A percentile compares a stretch with the other conserved stretches of the same genome.
Conservation (phyloP, 2,113 vertebrate genomes). For the Trichechus manatus region DNA sequence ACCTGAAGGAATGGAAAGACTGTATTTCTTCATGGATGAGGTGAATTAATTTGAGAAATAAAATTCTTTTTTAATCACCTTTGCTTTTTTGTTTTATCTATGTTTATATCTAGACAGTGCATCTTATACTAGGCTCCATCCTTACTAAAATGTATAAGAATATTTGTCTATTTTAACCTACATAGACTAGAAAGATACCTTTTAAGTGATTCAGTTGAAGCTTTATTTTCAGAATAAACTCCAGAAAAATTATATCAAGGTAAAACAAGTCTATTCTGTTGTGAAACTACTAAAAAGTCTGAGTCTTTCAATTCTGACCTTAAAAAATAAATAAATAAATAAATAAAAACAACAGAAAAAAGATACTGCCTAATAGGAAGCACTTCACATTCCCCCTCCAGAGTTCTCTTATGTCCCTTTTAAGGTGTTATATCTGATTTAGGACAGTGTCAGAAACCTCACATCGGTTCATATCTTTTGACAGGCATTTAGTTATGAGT, state of each 20-base stretch:
- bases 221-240: constrained; percentile 73
- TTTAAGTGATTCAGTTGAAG: constrained; percentile 3
- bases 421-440: constrained; percentile 63
- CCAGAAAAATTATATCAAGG: constrained; percentile 68
- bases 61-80: background rate
- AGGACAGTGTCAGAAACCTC: background rate
- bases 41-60: background rate
- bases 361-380: background rate
- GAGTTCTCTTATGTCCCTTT: constrained; percentile 44
- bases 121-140: background rate
- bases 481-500: background rate
- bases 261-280: constrained; percentile 68
- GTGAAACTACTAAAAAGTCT: constrained; percentile 53
- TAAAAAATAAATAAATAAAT: background rate
- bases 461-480: background rate
- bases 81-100: background rate
- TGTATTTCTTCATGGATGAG: background rate
- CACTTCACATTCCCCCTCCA: background rate
- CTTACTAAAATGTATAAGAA: background rate
- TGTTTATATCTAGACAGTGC: background rate
- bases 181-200: background rate
- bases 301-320: background rate
- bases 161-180: background rate
- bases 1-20: background rate
- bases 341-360: background rate